These are phyloP conservation scores for Teleogryllus occipitalis DNA, from an alignment of 1,140 invertebrate genomes.

Conservation along the genomic window DNA sequence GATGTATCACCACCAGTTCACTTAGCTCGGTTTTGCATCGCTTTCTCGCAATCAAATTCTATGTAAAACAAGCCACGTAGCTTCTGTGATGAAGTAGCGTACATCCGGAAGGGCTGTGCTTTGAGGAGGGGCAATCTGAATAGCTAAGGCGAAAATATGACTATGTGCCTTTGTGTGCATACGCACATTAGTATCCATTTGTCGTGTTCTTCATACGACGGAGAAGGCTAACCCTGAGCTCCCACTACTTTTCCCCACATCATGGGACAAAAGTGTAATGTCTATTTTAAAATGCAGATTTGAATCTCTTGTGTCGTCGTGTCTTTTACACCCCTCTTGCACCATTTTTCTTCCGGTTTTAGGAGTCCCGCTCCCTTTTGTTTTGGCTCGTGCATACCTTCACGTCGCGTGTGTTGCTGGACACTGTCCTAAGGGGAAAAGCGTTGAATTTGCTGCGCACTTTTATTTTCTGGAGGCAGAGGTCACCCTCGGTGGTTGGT, in stretches of 20 bases:
- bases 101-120: not conserved
- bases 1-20: too few relatives aligned
- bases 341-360: not conserved
- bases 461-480: too few relatives aligned
- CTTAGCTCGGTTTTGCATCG: too few relatives aligned
- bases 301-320: not conserved
- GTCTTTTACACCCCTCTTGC: not conserved
- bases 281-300: not conserved
- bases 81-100: not conserved
- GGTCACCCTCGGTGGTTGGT: too few relatives aligned
- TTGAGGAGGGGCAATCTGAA: not conserved
- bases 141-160: not conserved
- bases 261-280: slow-evolving; percentile 2
- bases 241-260: not conserved
- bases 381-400: not conserved
- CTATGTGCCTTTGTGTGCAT: not conserved
- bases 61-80: too few relatives aligned
- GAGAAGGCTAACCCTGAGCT: not conserved
- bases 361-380: too few relatives aligned
- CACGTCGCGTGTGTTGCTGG: not conserved
- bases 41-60: too few relatives aligned
- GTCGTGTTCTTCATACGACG: not conserved
- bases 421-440: not conserved
- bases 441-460: too few relatives aligned
- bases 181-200: too few relatives aligned